phyloP scores from a whole-genome alignment of 2,888 invertebrate species.

The Sinelater perroti region DNA sequence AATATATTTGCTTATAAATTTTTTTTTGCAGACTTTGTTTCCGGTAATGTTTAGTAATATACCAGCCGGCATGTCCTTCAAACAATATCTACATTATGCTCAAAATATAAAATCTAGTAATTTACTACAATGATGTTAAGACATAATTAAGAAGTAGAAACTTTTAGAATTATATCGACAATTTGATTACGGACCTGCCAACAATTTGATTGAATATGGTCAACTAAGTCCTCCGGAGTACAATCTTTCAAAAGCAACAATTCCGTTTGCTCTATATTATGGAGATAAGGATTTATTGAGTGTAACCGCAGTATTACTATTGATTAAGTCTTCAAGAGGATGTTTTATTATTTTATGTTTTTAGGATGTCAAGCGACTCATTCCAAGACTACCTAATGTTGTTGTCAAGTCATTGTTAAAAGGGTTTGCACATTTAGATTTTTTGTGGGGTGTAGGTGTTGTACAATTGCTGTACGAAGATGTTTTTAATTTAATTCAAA shows the following conservation, averaged over 20 bases:
- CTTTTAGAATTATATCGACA: slow-evolving; percentile 55
- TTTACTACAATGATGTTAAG: no score
- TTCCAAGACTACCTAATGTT: slow-evolving; percentile 44
- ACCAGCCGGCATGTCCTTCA: slow-evolving; percentile 58
- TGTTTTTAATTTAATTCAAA: slow-evolving; percentile 1
- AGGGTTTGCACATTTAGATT: slow-evolving; percentile 19
- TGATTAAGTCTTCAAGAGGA: not conserved
- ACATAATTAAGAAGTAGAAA: no score
- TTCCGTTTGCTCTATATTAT: slow-evolving; percentile 65
- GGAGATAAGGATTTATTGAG: slow-evolving; percentile 64
- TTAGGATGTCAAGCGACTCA: slow-evolving; percentile 9
- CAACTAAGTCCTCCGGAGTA: slow-evolving; percentile 53
- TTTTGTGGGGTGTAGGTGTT: slow-evolving; percentile 13
- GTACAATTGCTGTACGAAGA: slow-evolving; percentile 1
- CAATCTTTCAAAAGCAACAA: slow-evolving; percentile 60
- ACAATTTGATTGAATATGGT: slow-evolving; percentile 41
- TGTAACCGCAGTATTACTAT: slow-evolving; percentile 57
- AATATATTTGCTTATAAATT: no score
- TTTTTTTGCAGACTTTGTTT: slow-evolving; percentile 28
- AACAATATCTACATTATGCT: slow-evolving; percentile 64
- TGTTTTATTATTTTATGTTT: not conserved
- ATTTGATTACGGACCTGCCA: slow-evolving; percentile 42
- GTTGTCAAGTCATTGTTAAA: slow-evolving; percentile 13
- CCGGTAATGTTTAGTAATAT: slow-evolving; percentile 28
- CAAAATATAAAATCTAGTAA: no score